Evolutionary conservation across 1,140 invertebrate genomes (phyloP), one percentile per base, ranked within the genome.

Genomic region (Limonius californicus): DNA sequence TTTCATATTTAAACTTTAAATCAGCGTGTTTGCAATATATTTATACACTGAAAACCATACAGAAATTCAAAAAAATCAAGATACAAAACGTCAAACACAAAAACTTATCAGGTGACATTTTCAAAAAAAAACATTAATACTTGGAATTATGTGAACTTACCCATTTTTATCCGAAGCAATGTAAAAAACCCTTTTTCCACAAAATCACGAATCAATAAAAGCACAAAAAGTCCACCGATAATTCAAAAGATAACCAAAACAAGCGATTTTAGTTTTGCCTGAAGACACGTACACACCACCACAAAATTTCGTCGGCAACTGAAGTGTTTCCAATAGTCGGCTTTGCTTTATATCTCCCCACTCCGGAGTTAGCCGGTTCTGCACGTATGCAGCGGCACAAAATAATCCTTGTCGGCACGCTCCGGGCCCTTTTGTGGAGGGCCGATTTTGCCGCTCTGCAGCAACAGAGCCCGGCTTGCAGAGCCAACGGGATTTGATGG

Each of bases 291-390:
- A 39, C n/a, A 9, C 35, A 50, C 45, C 18, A 16, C 14, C 16
- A 7, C 16, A 18, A 50, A 45, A 21, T 50, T 50, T 50, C 45
- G 45, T 50, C 20, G 16, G 45, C 45, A 50, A 50, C 45, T 50
- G 15, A 50, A 50, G 16, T 19, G 3, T 45, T 11, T 21, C 7
- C 19, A 18, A 50, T 12, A 50, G 45, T 50, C 45, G 45, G 45
- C 45, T 50, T 50, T 50, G 9, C 45, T 18, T 50, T 50, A 50
- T 50, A 50, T 18, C 19, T 14, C 16, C 45, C 45, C 45, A 50
- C 45, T 19, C 16, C 14, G 7, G 14, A 15, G 45, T 18, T 50
- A 50, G 15, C 19, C 15, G 2, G 2, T 18, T 50, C 20, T 18
- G 16, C 20, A 12, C 12, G 2, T 50, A 8, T 18, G 45, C 20